Evolutionary conservation across 2,797 vertebrate genomes (phyloP), one percentile per base, ranked within the genome.

Genomic region (Acanthurus leucopareius): DNA sequence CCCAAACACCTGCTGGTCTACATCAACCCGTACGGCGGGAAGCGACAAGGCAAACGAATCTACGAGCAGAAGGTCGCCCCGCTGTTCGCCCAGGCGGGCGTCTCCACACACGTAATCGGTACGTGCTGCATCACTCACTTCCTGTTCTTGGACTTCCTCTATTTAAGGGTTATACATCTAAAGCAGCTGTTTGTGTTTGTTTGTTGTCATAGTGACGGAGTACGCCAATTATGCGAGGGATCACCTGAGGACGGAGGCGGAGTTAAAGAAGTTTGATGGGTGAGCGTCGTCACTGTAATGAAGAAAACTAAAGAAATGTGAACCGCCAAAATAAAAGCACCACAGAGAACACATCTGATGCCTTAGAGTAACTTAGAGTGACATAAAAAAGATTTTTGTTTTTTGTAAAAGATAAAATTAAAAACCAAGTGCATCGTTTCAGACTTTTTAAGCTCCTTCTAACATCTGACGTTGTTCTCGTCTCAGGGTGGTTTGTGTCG

Each of bases 11-110:
- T 99, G 83, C 96, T 99, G 81, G 97, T 99, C 69, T 99, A 99
- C 89, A 97, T 99, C 93, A 99, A 99, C 90, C 98, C 98, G 0
- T 96, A 92, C 0, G 96, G 97, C 54, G 98, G 98, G 61, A 98
- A 98, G 86, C 93, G 93, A 22, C 96, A 92, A 56, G 98, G 97
- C 52, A 96, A 96, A 85, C 93, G 83, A 69, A 95, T 98, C 90
- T 99, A 99, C 17, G 96, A 98, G 69, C 94, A 95, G 82, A 98
- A 97, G 77, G 97, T 99, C 35, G 97, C 96, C 0, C 98, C 97
- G 0, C 91, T 99, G 62, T 98, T 99, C 57, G 92, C 93, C 2
- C 85, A 93, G 59, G 98, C 98, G 9, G 95, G 95, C 62, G 88
- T 99, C 89, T 91, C 93, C 81, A 94, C 97, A 0, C 96, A 98